These are phyloP conservation scores for Hemistola chrysoprasaria DNA, from an alignment of 2,888 invertebrate genomes.

Conservation along the genomic window DNA sequence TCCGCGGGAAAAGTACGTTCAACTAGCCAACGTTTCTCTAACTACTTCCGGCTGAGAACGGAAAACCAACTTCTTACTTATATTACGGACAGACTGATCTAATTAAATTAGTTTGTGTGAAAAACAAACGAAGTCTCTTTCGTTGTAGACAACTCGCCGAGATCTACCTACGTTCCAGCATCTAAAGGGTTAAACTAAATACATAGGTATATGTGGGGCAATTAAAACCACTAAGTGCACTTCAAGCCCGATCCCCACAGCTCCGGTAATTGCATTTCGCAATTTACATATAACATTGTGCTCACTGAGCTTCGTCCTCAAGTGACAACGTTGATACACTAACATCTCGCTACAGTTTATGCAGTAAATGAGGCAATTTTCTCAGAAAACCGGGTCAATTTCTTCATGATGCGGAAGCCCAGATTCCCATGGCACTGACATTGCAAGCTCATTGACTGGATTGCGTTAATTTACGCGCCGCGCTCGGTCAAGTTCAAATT, in stretches of 20 bases:
- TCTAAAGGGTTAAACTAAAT: too few species aligned
- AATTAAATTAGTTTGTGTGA: too few species aligned
- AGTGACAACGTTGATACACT: slow-evolving; percentile 29
- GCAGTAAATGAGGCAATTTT: slow-evolving; percentile 63
- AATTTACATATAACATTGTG: neutral
- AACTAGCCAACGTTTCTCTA: slow-evolving; percentile 47
- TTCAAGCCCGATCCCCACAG: too few species aligned
- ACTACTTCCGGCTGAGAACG: slow-evolving; percentile 55
- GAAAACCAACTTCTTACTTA: slow-evolving; percentile 35
- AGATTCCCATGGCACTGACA: slow-evolving; percentile 38
- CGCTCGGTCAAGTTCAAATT: slow-evolving; percentile 25
- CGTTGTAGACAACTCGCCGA: too few species aligned
- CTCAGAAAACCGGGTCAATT: slow-evolving; percentile 60
- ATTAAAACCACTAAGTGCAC: too few species aligned
- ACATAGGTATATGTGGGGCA: too few species aligned
- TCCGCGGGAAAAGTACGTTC: slow-evolving; percentile 38
- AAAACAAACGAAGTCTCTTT: too few species aligned
- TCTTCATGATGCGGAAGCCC: slow-evolving; percentile 54
- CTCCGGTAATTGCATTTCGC: too few species aligned
- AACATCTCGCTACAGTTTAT: slow-evolving; percentile 41
- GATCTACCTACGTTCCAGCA: too few species aligned
- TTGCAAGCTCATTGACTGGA: slow-evolving; percentile 31
- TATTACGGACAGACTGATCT: too few species aligned
- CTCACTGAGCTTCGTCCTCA: slow-evolving; percentile 7
- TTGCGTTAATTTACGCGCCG: slow-evolving; percentile 36